These are phyloP conservation scores for Biston stratarius DNA, from an alignment of 2,888 invertebrate genomes.

Conservation along the genomic window DNA sequence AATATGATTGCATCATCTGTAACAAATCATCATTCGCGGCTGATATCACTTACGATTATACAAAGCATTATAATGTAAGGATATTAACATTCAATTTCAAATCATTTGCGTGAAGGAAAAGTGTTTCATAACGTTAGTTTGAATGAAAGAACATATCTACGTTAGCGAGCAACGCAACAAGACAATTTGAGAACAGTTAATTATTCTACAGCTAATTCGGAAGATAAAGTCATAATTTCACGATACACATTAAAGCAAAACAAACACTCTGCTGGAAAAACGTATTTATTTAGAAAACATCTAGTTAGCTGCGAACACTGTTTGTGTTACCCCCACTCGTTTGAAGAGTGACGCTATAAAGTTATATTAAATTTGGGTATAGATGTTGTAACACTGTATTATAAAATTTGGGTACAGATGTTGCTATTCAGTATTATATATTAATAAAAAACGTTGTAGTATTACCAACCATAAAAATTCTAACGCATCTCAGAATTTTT, in stretches of 20 bases:
- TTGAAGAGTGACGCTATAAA: constrained; percentile 22
- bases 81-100: not conserved
- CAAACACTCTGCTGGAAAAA: constrained; percentile 31
- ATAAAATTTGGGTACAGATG: too few species aligned
- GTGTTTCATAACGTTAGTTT: constrained; percentile 1
- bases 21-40: too few species aligned
- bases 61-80: too few species aligned
- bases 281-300: constrained; percentile 35
- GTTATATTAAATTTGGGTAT: constrained; percentile 13
- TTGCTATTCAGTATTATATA: too few species aligned
- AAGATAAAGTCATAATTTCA: constrained; percentile 39
- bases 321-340: constrained; percentile 21
- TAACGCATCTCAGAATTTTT: not conserved
- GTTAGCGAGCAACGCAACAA: constrained; percentile 8
- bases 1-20: too few species aligned
- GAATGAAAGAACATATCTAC: constrained; percentile 17
- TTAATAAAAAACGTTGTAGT: not conserved
- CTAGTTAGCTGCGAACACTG: constrained; percentile 19
- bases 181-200: constrained; percentile 22
- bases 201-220: constrained; percentile 29
- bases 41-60: too few species aligned
- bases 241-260: constrained; percentile 28
- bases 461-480: not conserved
- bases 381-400: not conserved
- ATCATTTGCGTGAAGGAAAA: not conserved